Conservation (phyloP, 2,888 invertebrate genomes). For the Hirtodrosophila histrioides region DNA sequence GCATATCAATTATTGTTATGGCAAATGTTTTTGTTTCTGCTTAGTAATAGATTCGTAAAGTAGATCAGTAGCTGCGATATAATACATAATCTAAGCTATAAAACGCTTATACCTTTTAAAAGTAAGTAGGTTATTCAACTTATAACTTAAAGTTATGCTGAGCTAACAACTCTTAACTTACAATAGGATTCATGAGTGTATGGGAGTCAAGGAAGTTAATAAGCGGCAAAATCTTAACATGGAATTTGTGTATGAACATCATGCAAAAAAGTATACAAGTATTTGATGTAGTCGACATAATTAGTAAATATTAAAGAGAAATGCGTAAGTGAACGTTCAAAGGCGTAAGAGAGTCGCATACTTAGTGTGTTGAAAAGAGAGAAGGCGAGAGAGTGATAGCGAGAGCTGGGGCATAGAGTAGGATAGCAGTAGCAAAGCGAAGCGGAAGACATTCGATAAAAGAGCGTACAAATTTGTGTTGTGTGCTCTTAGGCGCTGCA, state of each 20-base stretch:
- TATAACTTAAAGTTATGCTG: constrained; percentile 1
- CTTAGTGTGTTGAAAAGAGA: not conserved
- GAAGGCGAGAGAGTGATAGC: not conserved
- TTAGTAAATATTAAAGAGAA: constrained; percentile 1
- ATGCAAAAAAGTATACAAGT: constrained; percentile 19
- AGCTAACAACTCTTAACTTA: constrained; percentile 19
- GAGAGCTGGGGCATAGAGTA: not conserved
- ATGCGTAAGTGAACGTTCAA: not conserved
- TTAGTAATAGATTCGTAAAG: not conserved
- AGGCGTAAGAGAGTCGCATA: constrained; percentile 4
- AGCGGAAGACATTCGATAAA: constrained; percentile 9
- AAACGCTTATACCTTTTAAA: too few species aligned
- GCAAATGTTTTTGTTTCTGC: not conserved
- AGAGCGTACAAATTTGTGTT: constrained; percentile 5
- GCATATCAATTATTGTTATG: not conserved
- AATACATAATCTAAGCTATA: constrained; percentile 4
- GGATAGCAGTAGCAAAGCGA: constrained; percentile 26
- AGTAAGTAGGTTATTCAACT: not conserved
- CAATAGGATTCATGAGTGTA: constrained; percentile 11
- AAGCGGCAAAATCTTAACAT: constrained; percentile 8
- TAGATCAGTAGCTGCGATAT: constrained; percentile 8
- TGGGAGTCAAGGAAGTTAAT: not conserved
- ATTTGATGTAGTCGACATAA: too few species aligned
- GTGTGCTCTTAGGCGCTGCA: constrained; percentile 8
- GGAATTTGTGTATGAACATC: constrained; percentile 3